Conservation (phyloP, 2,113 vertebrate species). For the Seriola dumerili region DNA sequence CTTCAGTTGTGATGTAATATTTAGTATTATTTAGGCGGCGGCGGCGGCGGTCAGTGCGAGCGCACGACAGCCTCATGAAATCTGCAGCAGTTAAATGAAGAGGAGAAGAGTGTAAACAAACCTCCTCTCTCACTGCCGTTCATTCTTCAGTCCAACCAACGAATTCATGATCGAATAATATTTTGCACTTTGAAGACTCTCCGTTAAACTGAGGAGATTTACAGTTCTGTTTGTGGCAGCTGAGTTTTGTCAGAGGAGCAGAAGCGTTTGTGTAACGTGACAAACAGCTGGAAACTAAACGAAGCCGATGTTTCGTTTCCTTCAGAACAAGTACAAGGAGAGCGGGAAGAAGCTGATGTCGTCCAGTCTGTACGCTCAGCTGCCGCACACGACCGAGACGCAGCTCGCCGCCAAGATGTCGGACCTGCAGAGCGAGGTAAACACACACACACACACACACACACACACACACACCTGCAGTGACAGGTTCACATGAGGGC, state of each 20-base stretch:
- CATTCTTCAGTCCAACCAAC: no score
- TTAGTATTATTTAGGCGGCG: background rate
- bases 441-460: no score
- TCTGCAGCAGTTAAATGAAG: no score
- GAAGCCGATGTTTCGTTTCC: background rate
- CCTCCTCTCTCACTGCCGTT: no score
- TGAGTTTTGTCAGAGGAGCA: background rate
- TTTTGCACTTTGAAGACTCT: no score
- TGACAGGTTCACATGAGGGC: background rate
- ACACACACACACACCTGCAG: no score
- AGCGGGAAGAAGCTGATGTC: slow-evolving; percentile 48
- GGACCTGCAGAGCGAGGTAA: slow-evolving; percentile 77
- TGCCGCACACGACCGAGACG: slow-evolving; percentile 78
- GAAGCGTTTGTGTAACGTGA: background rate
- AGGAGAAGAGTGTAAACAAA: no score
- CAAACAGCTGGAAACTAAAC: no score
- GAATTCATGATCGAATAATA: no score
- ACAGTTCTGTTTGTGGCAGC: slow-evolving; percentile 15
- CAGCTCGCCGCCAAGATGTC: slow-evolving; percentile 77
- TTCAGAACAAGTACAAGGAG: slow-evolving; percentile 77
- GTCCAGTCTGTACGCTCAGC: slow-evolving; percentile 77
- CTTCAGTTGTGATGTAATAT: background rate
- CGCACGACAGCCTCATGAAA: no score
- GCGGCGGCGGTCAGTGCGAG: no score
- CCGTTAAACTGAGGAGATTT: background rate